Evolutionary conservation across 1,140 invertebrate genomes (phyloP).

Genomic region (Varroa destructor): DNA sequence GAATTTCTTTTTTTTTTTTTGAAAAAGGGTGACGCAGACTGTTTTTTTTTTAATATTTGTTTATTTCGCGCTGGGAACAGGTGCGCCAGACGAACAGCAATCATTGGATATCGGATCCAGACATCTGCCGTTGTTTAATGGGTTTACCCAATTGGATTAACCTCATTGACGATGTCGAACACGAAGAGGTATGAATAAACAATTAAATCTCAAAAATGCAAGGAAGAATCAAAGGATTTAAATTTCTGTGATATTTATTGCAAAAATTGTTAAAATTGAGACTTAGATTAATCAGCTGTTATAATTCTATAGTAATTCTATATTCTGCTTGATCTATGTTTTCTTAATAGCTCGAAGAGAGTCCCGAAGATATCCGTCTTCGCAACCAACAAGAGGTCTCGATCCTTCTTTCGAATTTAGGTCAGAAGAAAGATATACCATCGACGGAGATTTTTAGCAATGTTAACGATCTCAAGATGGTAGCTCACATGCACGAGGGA

Average conservation of each 20-base stretch:
- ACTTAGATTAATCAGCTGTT: constrained; percentile 12
- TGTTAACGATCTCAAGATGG: constrained; percentile 57
- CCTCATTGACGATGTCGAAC: constrained; percentile 50
- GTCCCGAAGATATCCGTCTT: constrained; percentile 58
- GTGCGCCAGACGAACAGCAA: constrained; percentile 19
- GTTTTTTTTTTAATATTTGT: too few relatives aligned
- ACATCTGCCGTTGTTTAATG: constrained; percentile 20
- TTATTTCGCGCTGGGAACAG: background rate
- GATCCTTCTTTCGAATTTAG: constrained; percentile 72
- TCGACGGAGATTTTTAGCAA: constrained; percentile 68
- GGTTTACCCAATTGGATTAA: constrained; percentile 37
- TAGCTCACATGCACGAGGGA: constrained; percentile 79
- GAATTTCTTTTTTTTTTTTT: too few relatives aligned
- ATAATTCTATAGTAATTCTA: constrained; percentile 27
- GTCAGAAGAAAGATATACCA: constrained; percentile 61
- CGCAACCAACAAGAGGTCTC: constrained; percentile 76
- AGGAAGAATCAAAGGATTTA: constrained; percentile 39
- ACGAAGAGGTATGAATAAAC: constrained; percentile 4
- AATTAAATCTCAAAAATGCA: constrained; percentile 13
- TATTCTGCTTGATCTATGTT: constrained; percentile 29
- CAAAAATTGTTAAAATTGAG: too few relatives aligned
- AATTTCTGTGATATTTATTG: constrained; percentile 30
- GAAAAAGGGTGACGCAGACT: too few relatives aligned
- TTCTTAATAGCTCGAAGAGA: constrained; percentile 37
- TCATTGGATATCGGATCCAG: constrained; percentile 19